Evolutionary conservation across 2,888 invertebrate genomes (phyloP), one percentile per base, ranked within the genome.

Genomic region (Petrolisthes manimaculis): DNA sequence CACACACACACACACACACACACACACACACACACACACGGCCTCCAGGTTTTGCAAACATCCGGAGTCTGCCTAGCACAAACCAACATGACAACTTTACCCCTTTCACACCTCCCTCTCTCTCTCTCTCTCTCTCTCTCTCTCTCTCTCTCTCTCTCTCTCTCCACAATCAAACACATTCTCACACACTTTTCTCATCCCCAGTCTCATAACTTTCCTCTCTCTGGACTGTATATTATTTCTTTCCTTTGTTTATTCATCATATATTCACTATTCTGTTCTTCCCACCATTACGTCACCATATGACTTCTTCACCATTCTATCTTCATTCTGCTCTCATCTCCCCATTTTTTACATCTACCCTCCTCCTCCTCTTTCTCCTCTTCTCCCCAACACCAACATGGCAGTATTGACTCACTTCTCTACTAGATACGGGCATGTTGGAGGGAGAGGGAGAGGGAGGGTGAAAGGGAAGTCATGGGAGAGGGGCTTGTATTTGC

Each of bases 151-250:
- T 61, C 56, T 21, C 3, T 18, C n/a, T 4, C 55, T 18, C 21
- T 21, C 54, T 54, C 21, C 24, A 78, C 0, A 53, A 37, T 3
- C n/a, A 53, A 9, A 24, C 21, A 12, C 5, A 14, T 14, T 54
- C 54, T 69, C 12, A n/a, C n/a, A n/a, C 37, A 69, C 83, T 71
- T 21, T 71, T 69, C n/a, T 83, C 24, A n/a, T 53, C 74, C 74
- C 9, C 83, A 37, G 14, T 53, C 53, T 5, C 14, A 3, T 3
- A 14, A 69, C n/a, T n/a, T 53, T 53, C 3, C 18, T 21, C 56
- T 5, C 21, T 5, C 37, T 53, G 54, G 54, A 8, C 21, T 54
- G 51, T 9, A 53, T 54, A 5, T 53, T 54, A n/a, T n/a, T n/a
- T n/a, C n/a, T n/a, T n/a, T n/a, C n/a, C n/a, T n/a, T n/a, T n/a